Evolutionary conservation across 2,797 vertebrate species (phyloP).

Genomic region (Leucoraja ocellata): DNA sequence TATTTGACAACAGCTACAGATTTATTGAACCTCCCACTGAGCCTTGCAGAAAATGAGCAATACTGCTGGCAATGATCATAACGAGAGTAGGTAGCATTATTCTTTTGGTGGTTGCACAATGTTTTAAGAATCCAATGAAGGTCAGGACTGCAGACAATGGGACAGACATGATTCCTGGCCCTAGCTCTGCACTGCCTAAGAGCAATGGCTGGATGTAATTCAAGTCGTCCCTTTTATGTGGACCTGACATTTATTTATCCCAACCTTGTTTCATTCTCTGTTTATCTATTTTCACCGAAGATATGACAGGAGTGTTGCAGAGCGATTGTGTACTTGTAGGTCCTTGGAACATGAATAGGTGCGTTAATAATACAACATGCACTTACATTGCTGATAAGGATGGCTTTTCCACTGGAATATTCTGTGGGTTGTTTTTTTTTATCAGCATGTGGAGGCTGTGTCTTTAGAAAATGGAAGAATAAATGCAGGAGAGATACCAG

Average conservation of each 20-base stretch:
- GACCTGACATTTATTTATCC: not conserved
- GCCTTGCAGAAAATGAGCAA: no score
- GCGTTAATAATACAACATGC: not conserved
- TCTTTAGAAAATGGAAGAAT: not conserved
- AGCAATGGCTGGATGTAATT: not conserved
- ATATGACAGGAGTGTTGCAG: not conserved
- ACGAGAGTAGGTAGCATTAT: no score
- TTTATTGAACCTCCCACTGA: no score
- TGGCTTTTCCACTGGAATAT: not conserved
- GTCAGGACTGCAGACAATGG: not conserved
- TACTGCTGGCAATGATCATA: no score
- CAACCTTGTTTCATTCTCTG: not conserved
- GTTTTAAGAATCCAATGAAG: not conserved
- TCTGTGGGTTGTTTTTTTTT: not conserved
- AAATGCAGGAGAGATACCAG: not conserved
- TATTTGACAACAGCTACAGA: no score
- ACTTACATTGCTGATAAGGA: not conserved
- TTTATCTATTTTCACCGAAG: not conserved
- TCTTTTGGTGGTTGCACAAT: no score
- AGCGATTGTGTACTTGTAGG: not conserved
- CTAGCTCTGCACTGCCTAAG: not conserved
- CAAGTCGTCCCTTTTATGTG: not conserved
- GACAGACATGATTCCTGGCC: not conserved
- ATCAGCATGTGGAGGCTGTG: not conserved
- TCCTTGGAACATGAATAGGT: not conserved